Evolutionary conservation across 2,113 vertebrate species (phyloP), one percentile per base, ranked within the genome.

Genomic region (Cochlearius cochlearius): DNA sequence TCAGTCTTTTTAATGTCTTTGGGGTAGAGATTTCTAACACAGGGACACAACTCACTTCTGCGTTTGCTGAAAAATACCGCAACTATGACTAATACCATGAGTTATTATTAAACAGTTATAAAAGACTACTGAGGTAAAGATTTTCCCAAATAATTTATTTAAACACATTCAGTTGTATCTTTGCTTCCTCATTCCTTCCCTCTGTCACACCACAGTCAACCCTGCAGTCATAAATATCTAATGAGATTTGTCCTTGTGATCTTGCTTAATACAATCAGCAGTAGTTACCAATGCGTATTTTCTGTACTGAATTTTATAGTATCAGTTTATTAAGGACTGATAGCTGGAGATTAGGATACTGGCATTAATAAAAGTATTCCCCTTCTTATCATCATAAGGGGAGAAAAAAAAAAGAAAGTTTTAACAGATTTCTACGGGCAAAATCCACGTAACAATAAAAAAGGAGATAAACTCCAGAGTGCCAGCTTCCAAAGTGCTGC

Each of bases 301-400:
- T 96, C 78, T 94, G 34, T 93, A 59, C 53, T 92, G 91, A 91
- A 68, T 96, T 96, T 97, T 96, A 94, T 94, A 62, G 39, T 88
- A 68, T 29, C 30, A 18, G 26, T 96, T 96, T 97, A 96, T 74
- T 94, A 94, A 94, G 78, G 16, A 5, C 43, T 94, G 32, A 55
- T 66, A 49, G 34, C 7, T 97, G 91, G 55, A 96, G 64, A 92
- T 88, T 63, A 82, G 49, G 39, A 80, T 95, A 64, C 49, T 88
- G 66, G 21, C 88, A 91, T 92, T 95, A 95, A 93, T 95, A 92
- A 74, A 77, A 82, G 9, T 7, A 41, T 7, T 88, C 12, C 21
- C 10, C 74, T 90, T 87, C 39, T 82, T 66, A 53, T 7, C 19
- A 34, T 38, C 22, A 11, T 8, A 10, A 58, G 7, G 17, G 60